Conservation (phyloP, 2,113 vertebrate species). For the Aspidoscelis tigris region DNA sequence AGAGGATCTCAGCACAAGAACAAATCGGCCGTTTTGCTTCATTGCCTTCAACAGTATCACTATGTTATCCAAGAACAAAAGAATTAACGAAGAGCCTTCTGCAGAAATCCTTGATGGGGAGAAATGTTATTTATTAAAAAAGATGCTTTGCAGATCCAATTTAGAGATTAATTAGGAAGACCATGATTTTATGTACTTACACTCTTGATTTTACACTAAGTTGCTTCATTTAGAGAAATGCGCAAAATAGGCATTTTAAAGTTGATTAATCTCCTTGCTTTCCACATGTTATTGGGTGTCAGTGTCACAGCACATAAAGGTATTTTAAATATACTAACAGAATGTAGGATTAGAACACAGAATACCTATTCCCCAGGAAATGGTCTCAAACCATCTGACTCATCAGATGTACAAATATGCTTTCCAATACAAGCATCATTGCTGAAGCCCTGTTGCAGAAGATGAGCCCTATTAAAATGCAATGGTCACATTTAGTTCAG, state of each 20-base stretch:
- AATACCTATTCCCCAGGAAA: not conserved
- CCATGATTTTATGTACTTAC: conserved; percentile 19
- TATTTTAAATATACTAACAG: conserved; percentile 11
- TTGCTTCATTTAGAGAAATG: conserved; percentile 1
- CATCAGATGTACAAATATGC: not conserved
- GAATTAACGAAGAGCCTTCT: not conserved
- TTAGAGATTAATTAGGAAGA: not conserved
- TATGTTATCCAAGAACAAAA: not conserved
- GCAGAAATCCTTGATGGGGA: not conserved
- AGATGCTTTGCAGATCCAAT: not conserved
- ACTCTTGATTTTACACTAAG: not conserved
- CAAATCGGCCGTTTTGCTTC: not conserved
- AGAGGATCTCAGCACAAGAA: not conserved
- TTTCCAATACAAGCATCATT: not conserved
- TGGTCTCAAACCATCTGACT: not conserved
- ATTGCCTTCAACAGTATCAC: not conserved
- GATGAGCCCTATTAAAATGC: conserved; percentile 17
- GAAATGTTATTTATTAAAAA: not conserved
- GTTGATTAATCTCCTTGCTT: not conserved
- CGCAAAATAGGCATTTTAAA: not conserved
- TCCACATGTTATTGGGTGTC: not conserved
- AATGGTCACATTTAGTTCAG: not conserved
- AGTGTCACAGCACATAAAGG: conserved; percentile 9
- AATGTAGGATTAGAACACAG: not conserved
- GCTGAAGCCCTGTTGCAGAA: not conserved